Evolutionary conservation across 2,888 invertebrate species (phyloP), one percentile per base, ranked within the genome.

Genomic region (Acronicta aceris): DNA sequence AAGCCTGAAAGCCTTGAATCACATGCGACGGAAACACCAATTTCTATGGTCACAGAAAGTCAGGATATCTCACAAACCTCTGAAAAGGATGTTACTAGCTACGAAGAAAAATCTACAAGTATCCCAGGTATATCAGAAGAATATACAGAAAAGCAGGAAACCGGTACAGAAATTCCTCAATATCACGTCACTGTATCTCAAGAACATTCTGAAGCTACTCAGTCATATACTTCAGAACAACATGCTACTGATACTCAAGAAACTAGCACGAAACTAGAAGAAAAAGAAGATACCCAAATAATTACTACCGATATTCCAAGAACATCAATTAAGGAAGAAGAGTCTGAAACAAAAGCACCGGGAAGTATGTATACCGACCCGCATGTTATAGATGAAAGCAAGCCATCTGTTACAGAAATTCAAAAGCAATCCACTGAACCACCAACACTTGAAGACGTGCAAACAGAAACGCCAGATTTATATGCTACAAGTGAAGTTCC

Each of bases 401-500:
- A 59, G 43, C 53, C 53, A 41, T 40, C 69, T 8, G 38, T 56
- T 8, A 47, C 52, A 9, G 62, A 68, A 38, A 51, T 27, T 12
- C 61, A 67, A 51, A 59, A 63, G 33, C 36, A 52, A 0, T 63
- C 69, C n/a, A 73, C 78, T 30, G 65, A 59, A 36, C 52, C 48
- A 33, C 48, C 68, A 3, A 50, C 45, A 15, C 12, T 8, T 12
- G 61, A 68, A 33, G 69, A 70, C 45, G 42, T 55, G 5, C 55
- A 47, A 45, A 76, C 77, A 17, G 65, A 60, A 41, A 40, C 40
- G 1, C 62, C 71, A 38, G 36, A 43, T 42, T 16, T 30, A 17
- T 51, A 62, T 59, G 9, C 65, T 36, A 65, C 67, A 59, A 76
- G 68, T 13, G 71, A 67, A 46, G 17, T 21, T 46, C 64, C 76